A percentile compares a stretch with the other conserved stretches of the same genome.
Conservation (phyloP, 2,113 vertebrate species). For the Casuarius casuarius region DNA sequence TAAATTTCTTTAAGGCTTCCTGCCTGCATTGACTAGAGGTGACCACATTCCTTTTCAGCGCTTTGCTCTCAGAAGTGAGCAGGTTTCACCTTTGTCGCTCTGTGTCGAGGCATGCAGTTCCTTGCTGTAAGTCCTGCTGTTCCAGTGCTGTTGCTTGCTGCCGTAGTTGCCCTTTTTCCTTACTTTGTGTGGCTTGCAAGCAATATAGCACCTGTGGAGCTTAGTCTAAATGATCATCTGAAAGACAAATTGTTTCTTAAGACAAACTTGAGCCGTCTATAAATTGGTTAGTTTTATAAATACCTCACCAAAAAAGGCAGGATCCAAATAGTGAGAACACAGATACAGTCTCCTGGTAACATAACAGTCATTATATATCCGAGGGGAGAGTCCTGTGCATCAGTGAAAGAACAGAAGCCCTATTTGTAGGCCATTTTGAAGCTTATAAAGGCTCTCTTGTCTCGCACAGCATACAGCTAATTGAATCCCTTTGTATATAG, state of each 20-base stretch:
- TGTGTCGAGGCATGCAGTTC: background rate
- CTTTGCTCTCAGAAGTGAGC: background rate
- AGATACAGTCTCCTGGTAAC: background rate
- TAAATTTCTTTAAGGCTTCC: background rate
- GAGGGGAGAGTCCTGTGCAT: background rate
- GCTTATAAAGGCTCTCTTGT: conserved; percentile 47
- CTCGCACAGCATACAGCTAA: background rate
- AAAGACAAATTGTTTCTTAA: background rate
- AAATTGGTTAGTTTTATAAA: background rate
- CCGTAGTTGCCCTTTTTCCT: background rate
- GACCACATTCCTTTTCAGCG: background rate
- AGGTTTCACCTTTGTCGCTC: background rate
- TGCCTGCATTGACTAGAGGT: background rate
- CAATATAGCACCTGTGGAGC: background rate
- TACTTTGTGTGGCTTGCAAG: background rate
- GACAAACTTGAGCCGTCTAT: background rate
- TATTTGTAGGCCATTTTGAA: background rate
- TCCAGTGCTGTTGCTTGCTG: background rate
- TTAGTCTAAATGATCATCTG: background rate
- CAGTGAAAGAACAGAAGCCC: conserved; percentile 8
- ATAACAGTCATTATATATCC: background rate
- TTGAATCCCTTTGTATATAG: conserved; percentile 26
- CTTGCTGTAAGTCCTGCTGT: background rate
- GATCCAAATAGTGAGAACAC: background rate
- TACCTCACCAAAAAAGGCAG: background rate